Evolutionary conservation across 1,140 invertebrate genomes (phyloP).

Genomic region (Drosophila kanapiae): DNA sequence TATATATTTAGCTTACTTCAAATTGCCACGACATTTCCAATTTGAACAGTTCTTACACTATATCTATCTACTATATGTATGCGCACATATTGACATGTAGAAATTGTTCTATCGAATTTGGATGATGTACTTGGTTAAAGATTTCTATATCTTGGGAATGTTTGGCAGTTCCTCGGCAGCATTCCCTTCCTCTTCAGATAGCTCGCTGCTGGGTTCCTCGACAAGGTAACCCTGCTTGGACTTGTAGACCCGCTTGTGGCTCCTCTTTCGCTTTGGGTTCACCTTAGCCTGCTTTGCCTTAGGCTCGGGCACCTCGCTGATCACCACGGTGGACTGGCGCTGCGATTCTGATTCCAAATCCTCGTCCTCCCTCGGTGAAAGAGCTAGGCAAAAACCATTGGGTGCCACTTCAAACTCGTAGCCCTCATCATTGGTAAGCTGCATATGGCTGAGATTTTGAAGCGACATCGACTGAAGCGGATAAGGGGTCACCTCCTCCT

Average conservation of each 20-base stretch:
- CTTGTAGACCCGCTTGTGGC: conserved; percentile 45
- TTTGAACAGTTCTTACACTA: conserved; percentile 20
- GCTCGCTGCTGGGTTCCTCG: conserved; percentile 66
- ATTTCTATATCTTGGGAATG: conserved; percentile 2
- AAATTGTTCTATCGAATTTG: conserved; percentile 9
- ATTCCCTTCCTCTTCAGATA: conserved; percentile 42
- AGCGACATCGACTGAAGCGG: neutral
- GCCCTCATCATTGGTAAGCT: neutral
- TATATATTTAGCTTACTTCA: conserved; percentile 25
- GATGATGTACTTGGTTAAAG: neutral
- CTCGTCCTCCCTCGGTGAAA: neutral
- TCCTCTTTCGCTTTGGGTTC: neutral
- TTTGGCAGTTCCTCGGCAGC: neutral
- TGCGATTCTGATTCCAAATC: neutral
- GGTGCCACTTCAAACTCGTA: neutral
- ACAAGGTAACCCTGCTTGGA: conserved; percentile 67
- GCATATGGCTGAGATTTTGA: neutral
- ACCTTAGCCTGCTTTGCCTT: neutral
- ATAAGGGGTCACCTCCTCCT: neutral
- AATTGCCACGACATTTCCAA: conserved; percentile 24
- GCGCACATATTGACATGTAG: neutral
- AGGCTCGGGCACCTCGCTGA: neutral
- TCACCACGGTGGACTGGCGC: conserved; percentile 3
- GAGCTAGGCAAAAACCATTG: neutral
- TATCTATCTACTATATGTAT: conserved; percentile 7